Conservation (phyloP, 2,888 invertebrate species). For the Idaea straminata region DNA sequence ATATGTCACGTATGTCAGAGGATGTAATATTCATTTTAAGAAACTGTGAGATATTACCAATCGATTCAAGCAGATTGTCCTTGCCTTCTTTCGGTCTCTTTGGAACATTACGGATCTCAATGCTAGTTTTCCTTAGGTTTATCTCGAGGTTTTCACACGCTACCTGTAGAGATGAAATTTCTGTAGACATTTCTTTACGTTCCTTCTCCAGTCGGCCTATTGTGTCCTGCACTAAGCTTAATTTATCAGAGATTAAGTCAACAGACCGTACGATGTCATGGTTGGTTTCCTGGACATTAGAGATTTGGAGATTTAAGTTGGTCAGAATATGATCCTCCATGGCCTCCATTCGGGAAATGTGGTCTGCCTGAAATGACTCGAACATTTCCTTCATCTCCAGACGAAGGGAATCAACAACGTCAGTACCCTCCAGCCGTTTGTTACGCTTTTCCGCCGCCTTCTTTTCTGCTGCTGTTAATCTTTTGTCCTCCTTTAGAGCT, state of each 20-base stretch:
- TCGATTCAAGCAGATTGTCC: neutral
- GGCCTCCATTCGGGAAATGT: neutral
- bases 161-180: constrained; percentile 4
- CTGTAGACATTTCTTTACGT: neutral
- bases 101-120: constrained; percentile 9
- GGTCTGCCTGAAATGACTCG: neutral
- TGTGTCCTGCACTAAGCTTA: neutral
- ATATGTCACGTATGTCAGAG: neutral
- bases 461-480: no score
- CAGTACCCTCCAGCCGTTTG: no score
- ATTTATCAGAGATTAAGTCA: neutral
- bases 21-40: neutral
- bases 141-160: constrained; percentile 3
- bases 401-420: no score
- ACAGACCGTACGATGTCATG: constrained; percentile 10
- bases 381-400: neutral
- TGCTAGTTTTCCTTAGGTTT: neutral
- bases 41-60: neutral
- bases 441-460: no score
- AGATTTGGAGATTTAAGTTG: neutral
- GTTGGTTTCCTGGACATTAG: neutral
- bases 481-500: no score
- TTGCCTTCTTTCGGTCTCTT: constrained; percentile 5
- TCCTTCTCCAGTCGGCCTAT: constrained; percentile 5
- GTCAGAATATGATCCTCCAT: neutral